phyloP scores from a whole-genome alignment of 1,140 invertebrate species.

The Hormaphis cornu region DNA sequence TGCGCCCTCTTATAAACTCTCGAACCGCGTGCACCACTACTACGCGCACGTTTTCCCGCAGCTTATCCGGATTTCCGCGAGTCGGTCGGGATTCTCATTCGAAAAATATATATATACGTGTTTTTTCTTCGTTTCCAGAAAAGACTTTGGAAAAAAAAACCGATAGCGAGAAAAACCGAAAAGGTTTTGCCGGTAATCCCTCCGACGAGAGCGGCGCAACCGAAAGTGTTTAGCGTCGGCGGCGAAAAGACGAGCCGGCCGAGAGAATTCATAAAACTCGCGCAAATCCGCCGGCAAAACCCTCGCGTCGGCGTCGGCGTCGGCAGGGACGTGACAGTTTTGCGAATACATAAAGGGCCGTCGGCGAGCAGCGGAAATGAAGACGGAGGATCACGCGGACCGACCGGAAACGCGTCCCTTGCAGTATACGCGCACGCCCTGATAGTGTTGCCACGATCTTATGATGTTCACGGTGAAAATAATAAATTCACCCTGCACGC shows the following conservation, averaged over 20 bases:
- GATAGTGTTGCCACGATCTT: too few species aligned
- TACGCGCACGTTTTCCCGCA: neutral
- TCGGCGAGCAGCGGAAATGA: neutral
- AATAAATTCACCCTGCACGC: too few species aligned
- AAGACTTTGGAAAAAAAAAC: neutral
- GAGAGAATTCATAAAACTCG: conserved; percentile 25
- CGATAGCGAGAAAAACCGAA: neutral
- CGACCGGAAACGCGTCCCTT: conserved; percentile 9
- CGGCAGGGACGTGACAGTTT: conserved; percentile 28
- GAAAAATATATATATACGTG: neutral
- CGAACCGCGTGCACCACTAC: too few species aligned
- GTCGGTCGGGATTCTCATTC: neutral
- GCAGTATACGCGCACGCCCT: too few species aligned
- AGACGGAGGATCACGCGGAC: neutral
- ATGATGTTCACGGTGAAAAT: too few species aligned
- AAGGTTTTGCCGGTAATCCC: neutral
- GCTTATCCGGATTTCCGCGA: conserved; percentile 16
- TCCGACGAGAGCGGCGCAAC: neutral
- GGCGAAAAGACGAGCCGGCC: neutral
- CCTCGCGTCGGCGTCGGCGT: neutral
- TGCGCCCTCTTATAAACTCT: too few species aligned
- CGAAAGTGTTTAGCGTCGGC: conserved; percentile 12
- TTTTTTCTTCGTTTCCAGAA: neutral
- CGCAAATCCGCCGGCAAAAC: conserved; percentile 27
- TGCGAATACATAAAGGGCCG: neutral